Evolutionary conservation across 2,113 vertebrate species (phyloP).

Genomic region (Riparia riparia): DNA sequence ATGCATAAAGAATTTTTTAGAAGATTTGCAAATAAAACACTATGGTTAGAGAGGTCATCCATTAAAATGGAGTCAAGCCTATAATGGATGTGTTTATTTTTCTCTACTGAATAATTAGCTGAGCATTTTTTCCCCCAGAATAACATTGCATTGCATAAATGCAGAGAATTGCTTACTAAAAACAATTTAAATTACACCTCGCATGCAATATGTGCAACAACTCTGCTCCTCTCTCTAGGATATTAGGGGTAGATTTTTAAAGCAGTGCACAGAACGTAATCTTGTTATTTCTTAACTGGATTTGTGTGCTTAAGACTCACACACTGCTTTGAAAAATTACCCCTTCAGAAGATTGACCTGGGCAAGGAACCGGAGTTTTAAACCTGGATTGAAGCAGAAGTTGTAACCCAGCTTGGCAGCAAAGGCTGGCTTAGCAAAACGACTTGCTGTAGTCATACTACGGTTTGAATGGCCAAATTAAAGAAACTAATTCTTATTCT

Average conservation of each 20-base stretch:
- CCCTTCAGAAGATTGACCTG: constrained; percentile 57
- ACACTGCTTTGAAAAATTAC: constrained; percentile 33
- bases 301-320: constrained; percentile 38
- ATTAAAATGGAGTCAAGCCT: constrained; percentile 22
- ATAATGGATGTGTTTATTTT: constrained; percentile 65
- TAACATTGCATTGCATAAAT: background rate
- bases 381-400: constrained; percentile 34
- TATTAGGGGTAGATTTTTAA: constrained; percentile 35
- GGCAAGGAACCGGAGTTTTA: background rate
- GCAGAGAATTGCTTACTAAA: constrained; percentile 35
- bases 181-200: constrained; percentile 23
- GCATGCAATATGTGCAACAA: background rate
- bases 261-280: constrained; percentile 61
- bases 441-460: constrained; percentile 57
- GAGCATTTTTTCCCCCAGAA: background rate
- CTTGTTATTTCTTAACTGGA: constrained; percentile 54
- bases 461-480: constrained; percentile 66
- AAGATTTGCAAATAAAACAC: constrained; percentile 55
- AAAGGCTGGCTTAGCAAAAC: constrained; percentile 27
- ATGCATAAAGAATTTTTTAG: constrained; percentile 57
- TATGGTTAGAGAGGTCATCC: constrained; percentile 37
- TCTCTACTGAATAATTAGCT: constrained; percentile 41
- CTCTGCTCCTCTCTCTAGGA: background rate
- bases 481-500: constrained; percentile 74
- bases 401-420: constrained; percentile 40